These are phyloP conservation scores for Drymonia ruficornis DNA, from an alignment of 2,888 invertebrate genomes.

Conservation along the genomic window DNA sequence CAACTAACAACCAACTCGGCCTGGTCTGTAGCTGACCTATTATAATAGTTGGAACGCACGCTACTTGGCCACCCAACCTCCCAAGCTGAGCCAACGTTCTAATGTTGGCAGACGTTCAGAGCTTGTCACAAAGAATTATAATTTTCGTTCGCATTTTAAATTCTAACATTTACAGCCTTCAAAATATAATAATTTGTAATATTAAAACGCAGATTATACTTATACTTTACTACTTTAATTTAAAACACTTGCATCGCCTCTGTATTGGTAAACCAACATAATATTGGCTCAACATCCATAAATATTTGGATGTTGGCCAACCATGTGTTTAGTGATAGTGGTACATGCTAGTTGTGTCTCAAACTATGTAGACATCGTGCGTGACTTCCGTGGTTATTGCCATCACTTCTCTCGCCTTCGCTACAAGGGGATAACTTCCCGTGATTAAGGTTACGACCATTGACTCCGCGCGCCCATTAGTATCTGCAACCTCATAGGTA, in stretches of 20 bases:
- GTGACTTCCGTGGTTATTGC: constrained; percentile 39
- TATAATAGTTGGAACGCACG: not conserved
- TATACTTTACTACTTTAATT: too few species aligned
- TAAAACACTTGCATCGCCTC: too few species aligned
- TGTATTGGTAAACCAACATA: too few species aligned
- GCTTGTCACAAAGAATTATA: not conserved
- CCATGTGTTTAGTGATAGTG: not conserved
- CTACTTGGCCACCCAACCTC: constrained; percentile 4
- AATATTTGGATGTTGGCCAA: not conserved
- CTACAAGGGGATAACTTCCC: constrained; percentile 29
- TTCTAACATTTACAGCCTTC: too few species aligned
- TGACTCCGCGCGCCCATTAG: constrained; percentile 9
- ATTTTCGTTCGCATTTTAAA: not conserved
- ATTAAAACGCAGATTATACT: too few species aligned
- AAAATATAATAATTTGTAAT: too few species aligned
- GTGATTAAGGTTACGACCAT: constrained; percentile 28
- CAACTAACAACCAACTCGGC: constrained; percentile 11
- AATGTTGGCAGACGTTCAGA: not conserved
- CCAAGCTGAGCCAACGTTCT: not conserved
- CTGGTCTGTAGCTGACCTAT: constrained; percentile 13
- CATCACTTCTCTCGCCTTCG: constrained; percentile 19
- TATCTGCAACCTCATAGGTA: not conserved
- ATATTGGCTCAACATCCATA: not conserved
- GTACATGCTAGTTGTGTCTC: constrained; percentile 29
- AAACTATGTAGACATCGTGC: constrained; percentile 46